Base-by-base conservation (phyloP, 2,888 invertebrate genomes). In the Lobophora halterata region DNA sequence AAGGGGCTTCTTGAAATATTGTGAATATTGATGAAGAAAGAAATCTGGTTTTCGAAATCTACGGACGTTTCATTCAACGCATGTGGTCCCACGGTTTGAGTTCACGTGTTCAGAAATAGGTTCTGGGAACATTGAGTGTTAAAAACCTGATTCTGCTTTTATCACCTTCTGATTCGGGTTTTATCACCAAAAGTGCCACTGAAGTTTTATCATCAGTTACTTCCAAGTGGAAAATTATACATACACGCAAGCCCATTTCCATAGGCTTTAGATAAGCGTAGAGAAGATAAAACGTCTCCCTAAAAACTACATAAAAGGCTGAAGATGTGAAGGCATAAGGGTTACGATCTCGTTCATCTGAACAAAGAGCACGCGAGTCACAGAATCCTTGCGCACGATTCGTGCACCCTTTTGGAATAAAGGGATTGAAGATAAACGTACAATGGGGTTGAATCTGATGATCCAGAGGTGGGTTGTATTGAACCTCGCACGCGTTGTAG, bases 21-120 rank as follows among this genome's bases (percentile, higher is more conserved):
- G 86, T 87, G 87, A 86, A 87, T 87, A 87, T 87, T 86, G 86
- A 87, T 87, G 83, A 82, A 85, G 85, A 85, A 86, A 74, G 70
- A 58, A 80, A 85, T 85, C 87, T 77, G 80, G 87, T 87, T 86
- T 78, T 76, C 41, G 69, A 66, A 78, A 76, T 76, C 67, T 61
- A 65, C 64, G 55, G 55, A 52, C 60, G 65, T 65, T 66, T 69
- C 60, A 70, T 79, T 71, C 65, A 27, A 54, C 52, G 52, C 71
- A 63, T 75, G 79, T 82, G 83, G 83, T 86, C 86, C 70, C 86
- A 85, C 85, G 83, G 80, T 76, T 57, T 34, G 24, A 14, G 54
- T 60, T 60, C 78, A 80, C 77, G 79, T 79, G 77, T 70, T 66
- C 42, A 9, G 31, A 10, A 50, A 55, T 52, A 49, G 34, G 52